Conservation (phyloP, 2,797 vertebrate genomes). For the Semaprochilodus insignis region DNA sequence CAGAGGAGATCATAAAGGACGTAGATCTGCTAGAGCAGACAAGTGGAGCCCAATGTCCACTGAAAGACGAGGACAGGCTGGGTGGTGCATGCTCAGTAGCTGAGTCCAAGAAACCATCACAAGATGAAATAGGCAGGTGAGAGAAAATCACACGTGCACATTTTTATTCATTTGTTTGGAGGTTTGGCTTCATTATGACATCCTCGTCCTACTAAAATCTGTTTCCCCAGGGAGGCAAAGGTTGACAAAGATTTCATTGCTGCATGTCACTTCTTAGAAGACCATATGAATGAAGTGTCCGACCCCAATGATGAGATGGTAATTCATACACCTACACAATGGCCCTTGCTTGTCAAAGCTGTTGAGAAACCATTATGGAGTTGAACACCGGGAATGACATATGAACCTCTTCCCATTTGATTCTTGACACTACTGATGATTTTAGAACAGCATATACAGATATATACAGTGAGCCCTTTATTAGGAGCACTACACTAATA, state of each 20-base stretch:
- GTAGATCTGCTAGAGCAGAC: not conserved
- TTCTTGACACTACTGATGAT: no score
- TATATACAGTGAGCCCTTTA: no score
- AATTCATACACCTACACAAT: not conserved
- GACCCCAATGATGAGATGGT: conserved; percentile 81
- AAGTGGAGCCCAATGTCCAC: conserved; percentile 41
- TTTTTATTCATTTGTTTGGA: not conserved
- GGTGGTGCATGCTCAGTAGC: not conserved
- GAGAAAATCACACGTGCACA: not conserved
- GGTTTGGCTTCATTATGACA: not conserved
- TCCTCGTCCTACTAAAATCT: not conserved
- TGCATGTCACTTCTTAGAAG: conserved; percentile 84
- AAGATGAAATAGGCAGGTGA: conserved; percentile 34
- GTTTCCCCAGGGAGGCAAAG: conserved; percentile 70
- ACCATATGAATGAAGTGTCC: conserved; percentile 85
- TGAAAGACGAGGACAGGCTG: conserved; percentile 28
- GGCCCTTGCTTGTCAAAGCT: not conserved
- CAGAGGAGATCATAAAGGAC: conserved; percentile 17
- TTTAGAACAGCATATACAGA: no score
- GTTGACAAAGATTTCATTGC: conserved; percentile 85
- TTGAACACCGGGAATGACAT: no score
- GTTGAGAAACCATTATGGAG: no score
- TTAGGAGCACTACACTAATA: no score
- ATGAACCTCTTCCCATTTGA: no score
- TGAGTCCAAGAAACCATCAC: conserved; percentile 9